phyloP scores from a whole-genome alignment of 2,113 vertebrate species.

The Amphiprion ocellaris region DNA sequence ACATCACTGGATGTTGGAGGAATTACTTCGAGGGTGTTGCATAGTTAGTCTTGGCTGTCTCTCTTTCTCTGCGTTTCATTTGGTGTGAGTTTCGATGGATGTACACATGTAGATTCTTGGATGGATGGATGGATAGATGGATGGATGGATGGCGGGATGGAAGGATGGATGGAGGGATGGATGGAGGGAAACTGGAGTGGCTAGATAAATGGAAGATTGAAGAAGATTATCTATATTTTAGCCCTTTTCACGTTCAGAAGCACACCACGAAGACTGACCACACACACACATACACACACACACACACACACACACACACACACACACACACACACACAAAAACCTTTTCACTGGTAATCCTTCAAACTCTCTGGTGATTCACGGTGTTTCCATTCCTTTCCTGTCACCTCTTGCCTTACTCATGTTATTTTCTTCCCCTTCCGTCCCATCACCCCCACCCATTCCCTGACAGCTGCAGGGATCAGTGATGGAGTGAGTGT shows the following conservation, averaged over 20 bases:
- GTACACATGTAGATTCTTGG: neutral
- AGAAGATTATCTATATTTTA: slow-evolving; percentile 17
- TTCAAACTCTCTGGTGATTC: slow-evolving; percentile 61
- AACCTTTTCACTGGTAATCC: slow-evolving; percentile 45
- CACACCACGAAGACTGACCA: neutral
- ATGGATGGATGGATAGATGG: neutral
- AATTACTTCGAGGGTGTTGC: neutral
- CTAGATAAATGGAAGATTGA: slow-evolving; percentile 1
- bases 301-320: slow-evolving; percentile 13
- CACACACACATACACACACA: neutral
- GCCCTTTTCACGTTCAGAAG: slow-evolving; percentile 38
- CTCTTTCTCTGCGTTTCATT: neutral
- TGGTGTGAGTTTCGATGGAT: neutral
- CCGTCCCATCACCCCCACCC: slow-evolving; percentile 10
- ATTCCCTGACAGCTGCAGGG: slow-evolving; percentile 65
- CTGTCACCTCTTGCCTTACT: slow-evolving; percentile 53
- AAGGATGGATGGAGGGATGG: neutral
- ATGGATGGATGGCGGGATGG: neutral
- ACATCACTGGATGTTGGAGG: neutral
- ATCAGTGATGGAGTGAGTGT: slow-evolving; percentile 74
- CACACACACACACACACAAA: slow-evolving; percentile 8
- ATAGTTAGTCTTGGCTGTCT: neutral
- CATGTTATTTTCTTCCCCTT: slow-evolving; percentile 47
- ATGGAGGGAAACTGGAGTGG: neutral
- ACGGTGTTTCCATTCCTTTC: slow-evolving; percentile 53